Base-by-base conservation (phyloP, 92 coral and sea anemone species). In the Plumapathes pennacea region DNA sequence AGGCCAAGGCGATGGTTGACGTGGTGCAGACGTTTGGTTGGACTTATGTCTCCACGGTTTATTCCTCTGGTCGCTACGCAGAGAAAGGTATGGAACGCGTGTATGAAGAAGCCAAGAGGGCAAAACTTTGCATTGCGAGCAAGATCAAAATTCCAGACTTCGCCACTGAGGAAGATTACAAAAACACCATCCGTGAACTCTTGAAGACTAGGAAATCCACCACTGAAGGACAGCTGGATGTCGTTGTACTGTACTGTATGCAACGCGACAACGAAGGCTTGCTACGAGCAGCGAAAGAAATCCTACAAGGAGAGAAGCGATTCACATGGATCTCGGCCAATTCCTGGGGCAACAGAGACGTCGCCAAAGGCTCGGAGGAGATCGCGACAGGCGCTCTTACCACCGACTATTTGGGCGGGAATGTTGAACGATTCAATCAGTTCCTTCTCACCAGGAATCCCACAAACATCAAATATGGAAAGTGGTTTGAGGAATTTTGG, bases 301-400 rank as follows among this genome's bases (percentile, higher is more conserved):
- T 24, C 43, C 58, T 80, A 5, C 47, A 45, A 12, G 82, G 78
- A 31, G 84, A 71, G 3, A 62, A 72, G 37, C 84, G 60, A 23
- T 61, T 94, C 31, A 84, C 99, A 29, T 94, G 99, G 99, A 44
- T 94, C 36, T 96, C 94, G 10, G 89, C 94, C 38, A 86, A 75
- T 38, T 90, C 94, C 7, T 94, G 99, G 99, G 86, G 99, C 44
- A 89, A 81, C 36, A 78, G 99, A 6, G 91, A 84, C 33, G 97
- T 89, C 42, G 89, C 89, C 9, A 63, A 45, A 18, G 89, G 85
- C 0, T 62, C 67, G 32, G 94, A 76, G 42, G 31, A 39, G 22
- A 78, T 77, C 1, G 96, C 94, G 0, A 76, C 62, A 27, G 99
- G 99, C 2, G 84, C 99, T 5, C 68, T 94, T 28, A 94, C 99